Conservation (phyloP, 2,888 invertebrate genomes). For the Trichogramma evanescens region DNA sequence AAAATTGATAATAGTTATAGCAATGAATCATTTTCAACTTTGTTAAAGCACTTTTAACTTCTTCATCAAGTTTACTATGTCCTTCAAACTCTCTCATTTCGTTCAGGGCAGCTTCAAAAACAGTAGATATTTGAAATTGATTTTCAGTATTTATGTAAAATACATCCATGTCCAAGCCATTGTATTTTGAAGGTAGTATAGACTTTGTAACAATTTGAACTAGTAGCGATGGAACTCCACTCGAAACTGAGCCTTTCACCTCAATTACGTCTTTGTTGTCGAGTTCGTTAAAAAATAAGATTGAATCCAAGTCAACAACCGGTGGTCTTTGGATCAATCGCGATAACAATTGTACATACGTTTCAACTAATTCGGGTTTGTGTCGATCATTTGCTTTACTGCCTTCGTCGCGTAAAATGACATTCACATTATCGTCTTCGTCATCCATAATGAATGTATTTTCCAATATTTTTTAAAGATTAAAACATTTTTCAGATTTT, state of each 20-base stretch:
- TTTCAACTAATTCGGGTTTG: constrained; percentile 41
- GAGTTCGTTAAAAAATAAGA: constrained; percentile 48
- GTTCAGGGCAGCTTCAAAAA: constrained; percentile 41
- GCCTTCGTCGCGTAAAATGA: too few species aligned
- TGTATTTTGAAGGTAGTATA: constrained; percentile 44
- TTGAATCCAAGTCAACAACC: constrained; percentile 48
- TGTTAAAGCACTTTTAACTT: constrained; percentile 9
- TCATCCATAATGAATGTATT: too few species aligned
- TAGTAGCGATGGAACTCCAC: constrained; percentile 49
- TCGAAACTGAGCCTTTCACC: constrained; percentile 47
- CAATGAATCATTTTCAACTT: constrained; percentile 45
- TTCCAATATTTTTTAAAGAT: too few species aligned
- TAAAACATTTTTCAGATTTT: too few species aligned
- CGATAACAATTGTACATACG: constrained; percentile 55
- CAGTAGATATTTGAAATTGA: constrained; percentile 46
- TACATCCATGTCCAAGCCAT: constrained; percentile 47
- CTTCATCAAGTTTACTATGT: constrained; percentile 12
- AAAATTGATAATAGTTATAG: constrained; percentile 42
- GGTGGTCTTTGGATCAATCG: constrained; percentile 47
- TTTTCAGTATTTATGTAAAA: constrained; percentile 51
- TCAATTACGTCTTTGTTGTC: constrained; percentile 47
- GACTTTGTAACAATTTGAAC: constrained; percentile 49
- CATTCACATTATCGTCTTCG: too few species aligned
- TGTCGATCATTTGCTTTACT: too few species aligned
- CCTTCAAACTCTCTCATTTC: constrained; percentile 31